Base-by-base conservation (phyloP, 2,888 invertebrate species). In the Malacosoma neustria region DNA sequence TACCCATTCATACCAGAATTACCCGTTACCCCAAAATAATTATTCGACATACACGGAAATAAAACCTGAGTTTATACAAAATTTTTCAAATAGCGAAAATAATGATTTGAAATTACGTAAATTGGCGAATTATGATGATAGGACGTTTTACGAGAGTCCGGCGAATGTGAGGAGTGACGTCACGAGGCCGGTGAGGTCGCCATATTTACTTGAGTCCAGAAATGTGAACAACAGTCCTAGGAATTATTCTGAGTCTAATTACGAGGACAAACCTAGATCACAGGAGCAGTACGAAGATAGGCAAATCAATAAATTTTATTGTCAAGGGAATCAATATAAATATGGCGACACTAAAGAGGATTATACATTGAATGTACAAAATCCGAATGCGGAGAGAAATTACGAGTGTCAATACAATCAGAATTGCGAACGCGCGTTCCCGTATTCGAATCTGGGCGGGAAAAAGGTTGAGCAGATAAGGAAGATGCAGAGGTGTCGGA, bases 401-500 rank as follows among this genome's bases (percentile, higher is more conserved):
- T 66, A 64, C 15, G 72, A 73, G 5, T 75, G 74, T 36, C 69
- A 71, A 51, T 79, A 74, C 32, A 61, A 53, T 1, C 72, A 70
- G 57, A 70, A 73, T 32, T 76, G 77, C 36, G 76, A 75, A 30
- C 55, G 70, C 6, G 9, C 9, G 61, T 84, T 84, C 45, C 81
- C 81, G 11, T 87, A 87, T 42, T 87, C 89, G 9, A 87, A 57
- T 3, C 30, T 62, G 39, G 59, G 56, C 12, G 72, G 90, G 2
- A 87, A 90, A 54, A 89, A 89, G 46, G 61, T 61, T 56, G 75
- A 75, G 35, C 72, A 69, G 32, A 53, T 68, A 56, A 51, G 72
- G 38, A 75, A 72, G 46, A 58, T 77, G 66, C 77, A 76, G 54
- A 73, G 90, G 34, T 90, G 91, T 35, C 88, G 93, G 48, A 93